These are phyloP conservation scores for Ecliptopera silaceata DNA, from an alignment of 2,888 invertebrate species.

Conservation along the genomic window DNA sequence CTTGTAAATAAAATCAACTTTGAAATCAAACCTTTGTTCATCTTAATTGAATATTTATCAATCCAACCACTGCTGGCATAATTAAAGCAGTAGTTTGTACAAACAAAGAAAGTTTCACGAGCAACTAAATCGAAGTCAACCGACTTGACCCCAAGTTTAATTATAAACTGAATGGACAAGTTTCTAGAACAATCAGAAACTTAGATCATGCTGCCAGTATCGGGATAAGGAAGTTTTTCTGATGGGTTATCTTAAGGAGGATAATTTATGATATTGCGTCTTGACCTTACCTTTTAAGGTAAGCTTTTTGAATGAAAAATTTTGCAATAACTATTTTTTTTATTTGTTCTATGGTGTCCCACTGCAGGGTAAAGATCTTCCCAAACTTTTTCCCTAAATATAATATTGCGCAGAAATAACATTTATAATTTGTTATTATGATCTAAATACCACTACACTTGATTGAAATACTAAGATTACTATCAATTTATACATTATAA, in stretches of 20 bases:
- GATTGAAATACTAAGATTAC: too few relatives aligned
- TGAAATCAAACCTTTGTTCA: conserved; percentile 23
- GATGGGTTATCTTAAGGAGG: conserved; percentile 33
- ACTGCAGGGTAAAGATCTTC: too few relatives aligned
- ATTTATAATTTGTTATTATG: too few relatives aligned
- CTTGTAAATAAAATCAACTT: neutral
- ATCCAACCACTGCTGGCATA: conserved; percentile 58
- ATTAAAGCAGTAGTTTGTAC: conserved; percentile 64
- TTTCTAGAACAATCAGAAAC: conserved; percentile 65
- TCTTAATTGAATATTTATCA: conserved; percentile 54
- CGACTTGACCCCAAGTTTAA: conserved; percentile 75
- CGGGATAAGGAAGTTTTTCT: conserved; percentile 48
- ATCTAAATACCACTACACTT: too few relatives aligned
- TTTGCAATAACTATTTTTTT: too few relatives aligned
- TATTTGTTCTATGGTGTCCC: too few relatives aligned
- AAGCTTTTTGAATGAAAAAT: too few relatives aligned
- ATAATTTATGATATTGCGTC: conserved; percentile 14
- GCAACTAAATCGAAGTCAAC: conserved; percentile 65
- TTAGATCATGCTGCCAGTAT: conserved; percentile 59
- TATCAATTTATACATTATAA: too few relatives aligned
- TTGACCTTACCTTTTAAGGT: neutral
- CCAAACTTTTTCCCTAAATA: too few relatives aligned
- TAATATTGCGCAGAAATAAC: too few relatives aligned
- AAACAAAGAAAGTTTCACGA: conserved; percentile 69
- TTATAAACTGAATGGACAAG: conserved; percentile 76